A percentile compares a stretch with the other conserved stretches of the same genome.
phyloP scores from a whole-genome alignment of 2,888 invertebrate genomes.

The Hoplodrina ambigua region DNA sequence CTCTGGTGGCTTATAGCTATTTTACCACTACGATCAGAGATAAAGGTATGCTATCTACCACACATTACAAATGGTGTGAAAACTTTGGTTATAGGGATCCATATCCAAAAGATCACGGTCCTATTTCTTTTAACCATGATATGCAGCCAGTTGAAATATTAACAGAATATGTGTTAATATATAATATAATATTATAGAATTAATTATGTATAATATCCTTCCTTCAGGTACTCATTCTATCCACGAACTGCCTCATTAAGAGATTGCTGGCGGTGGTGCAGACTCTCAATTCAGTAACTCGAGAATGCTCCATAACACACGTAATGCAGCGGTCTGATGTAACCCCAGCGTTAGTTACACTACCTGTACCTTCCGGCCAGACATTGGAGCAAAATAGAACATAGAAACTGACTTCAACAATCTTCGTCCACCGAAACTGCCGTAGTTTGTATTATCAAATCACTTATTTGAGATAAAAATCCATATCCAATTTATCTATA shows the following conservation, averaged over 20 bases:
- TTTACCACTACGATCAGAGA: conserved; percentile 94
- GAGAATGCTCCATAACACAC: conserved; percentile 46
- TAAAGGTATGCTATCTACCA: conserved; percentile 90
- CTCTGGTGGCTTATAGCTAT: conserved; percentile 98
- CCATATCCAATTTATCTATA: too few relatives aligned
- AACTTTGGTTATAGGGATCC: too few relatives aligned
- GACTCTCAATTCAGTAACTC: conserved; percentile 92
- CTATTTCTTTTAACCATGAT: too few relatives aligned
- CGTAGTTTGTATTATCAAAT: conserved; percentile 37
- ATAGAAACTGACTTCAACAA: background rate
- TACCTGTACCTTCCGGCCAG: conserved; percentile 1
- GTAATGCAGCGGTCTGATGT: too few relatives aligned
- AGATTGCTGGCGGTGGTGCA: conserved; percentile 95
- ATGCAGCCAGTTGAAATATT: too few relatives aligned
- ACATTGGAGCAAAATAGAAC: background rate
- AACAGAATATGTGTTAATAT: too few relatives aligned
- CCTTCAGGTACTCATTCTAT: conserved; percentile 93
- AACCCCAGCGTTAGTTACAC: too few relatives aligned
- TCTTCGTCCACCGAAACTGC: conserved; percentile 36
- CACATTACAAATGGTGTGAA: background rate
- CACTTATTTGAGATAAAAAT: too few relatives aligned
- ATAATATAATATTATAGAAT: too few relatives aligned
- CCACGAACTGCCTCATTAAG: conserved; percentile 94
- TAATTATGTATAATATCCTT: background rate
- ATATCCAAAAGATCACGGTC: too few relatives aligned